Evolutionary conservation across 2,888 invertebrate genomes (phyloP).

Genomic region (Chaetogeoica ovagalla): DNA sequence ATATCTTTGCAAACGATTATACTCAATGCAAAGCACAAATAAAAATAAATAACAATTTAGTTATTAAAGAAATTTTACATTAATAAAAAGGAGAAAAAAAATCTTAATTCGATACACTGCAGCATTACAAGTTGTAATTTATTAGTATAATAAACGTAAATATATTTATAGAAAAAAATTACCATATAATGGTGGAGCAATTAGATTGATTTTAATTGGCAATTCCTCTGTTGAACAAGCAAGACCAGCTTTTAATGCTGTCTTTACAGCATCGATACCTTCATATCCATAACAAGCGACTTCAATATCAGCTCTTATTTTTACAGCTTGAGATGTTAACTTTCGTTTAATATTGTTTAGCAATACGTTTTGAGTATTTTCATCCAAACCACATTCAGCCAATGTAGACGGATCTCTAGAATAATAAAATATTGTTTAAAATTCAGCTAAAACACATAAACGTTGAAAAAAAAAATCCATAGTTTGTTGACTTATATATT

Average conservation of each 20-base stretch:
- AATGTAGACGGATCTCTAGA: slow-evolving; percentile 89
- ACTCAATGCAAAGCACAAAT: no score
- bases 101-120: background rate
- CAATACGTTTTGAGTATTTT: slow-evolving; percentile 86
- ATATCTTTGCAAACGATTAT: no score
- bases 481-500: background rate
- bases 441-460: background rate
- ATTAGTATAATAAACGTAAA: background rate
- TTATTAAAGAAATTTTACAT: background rate
- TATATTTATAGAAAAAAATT: no score
- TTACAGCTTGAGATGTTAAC: slow-evolving; percentile 95
- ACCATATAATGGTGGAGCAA: slow-evolving; percentile 96
- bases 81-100: background rate
- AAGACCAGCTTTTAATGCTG: slow-evolving; percentile 86
- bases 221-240: slow-evolving; percentile 87
- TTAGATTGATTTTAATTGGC: slow-evolving; percentile 97
- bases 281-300: slow-evolving; percentile 96
- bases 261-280: slow-evolving; percentile 97
- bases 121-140: background rate
- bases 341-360: slow-evolving; percentile 93
- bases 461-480: background rate
- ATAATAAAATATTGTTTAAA: slow-evolving; percentile 54
- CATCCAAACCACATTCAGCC: slow-evolving; percentile 93
- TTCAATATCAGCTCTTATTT: slow-evolving; percentile 90
- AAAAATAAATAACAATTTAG: background rate